phyloP scores from a whole-genome alignment of 2,888 invertebrate species.

The Drosophila putrida region DNA sequence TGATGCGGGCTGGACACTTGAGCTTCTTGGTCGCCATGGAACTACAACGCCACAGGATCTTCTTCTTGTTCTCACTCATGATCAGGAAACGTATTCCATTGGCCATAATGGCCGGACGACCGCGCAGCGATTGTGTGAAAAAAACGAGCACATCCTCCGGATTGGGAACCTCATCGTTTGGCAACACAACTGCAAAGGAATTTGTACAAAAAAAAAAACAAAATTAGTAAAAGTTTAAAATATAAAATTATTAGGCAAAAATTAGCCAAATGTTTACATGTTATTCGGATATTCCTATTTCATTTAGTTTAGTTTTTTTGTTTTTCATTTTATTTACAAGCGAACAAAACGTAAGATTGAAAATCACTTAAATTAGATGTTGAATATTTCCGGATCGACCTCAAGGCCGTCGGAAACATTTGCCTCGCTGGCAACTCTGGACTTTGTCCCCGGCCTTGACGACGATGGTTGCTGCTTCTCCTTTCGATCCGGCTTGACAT shows the following conservation, averaged over 20 bases:
- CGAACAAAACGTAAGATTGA: conserved; percentile 31
- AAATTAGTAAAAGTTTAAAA: conserved; percentile 16
- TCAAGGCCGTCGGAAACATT: conserved; percentile 27
- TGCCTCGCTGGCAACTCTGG: not conserved
- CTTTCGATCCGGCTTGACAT: conserved; percentile 75
- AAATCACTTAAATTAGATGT: conserved; percentile 60
- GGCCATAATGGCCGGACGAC: conserved; percentile 85
- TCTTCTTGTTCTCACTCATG: conserved; percentile 86
- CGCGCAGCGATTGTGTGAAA: conserved; percentile 85
- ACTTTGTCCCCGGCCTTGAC: not conserved
- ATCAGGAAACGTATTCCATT: conserved; percentile 85
- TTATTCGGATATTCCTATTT: conserved; percentile 7
- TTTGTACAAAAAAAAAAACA: not conserved
- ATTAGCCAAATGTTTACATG: conserved; percentile 31
- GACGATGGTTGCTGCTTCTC: conserved; percentile 33
- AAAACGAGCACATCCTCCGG: conserved; percentile 84
- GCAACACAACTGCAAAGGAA: conserved; percentile 79
- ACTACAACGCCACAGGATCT: conserved; percentile 85
- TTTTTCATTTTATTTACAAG: conserved; percentile 57
- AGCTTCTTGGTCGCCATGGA: conserved; percentile 85
- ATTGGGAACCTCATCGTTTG: conserved; percentile 83
- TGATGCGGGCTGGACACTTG: conserved; percentile 85
- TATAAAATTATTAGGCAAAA: conserved; percentile 1
- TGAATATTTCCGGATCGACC: conserved; percentile 44
- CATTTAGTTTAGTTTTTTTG: conserved; percentile 1